Evolutionary conservation across 2,113 vertebrate genomes (phyloP), one percentile per base, ranked within the genome.

Genomic region (Azemiops feae): DNA sequence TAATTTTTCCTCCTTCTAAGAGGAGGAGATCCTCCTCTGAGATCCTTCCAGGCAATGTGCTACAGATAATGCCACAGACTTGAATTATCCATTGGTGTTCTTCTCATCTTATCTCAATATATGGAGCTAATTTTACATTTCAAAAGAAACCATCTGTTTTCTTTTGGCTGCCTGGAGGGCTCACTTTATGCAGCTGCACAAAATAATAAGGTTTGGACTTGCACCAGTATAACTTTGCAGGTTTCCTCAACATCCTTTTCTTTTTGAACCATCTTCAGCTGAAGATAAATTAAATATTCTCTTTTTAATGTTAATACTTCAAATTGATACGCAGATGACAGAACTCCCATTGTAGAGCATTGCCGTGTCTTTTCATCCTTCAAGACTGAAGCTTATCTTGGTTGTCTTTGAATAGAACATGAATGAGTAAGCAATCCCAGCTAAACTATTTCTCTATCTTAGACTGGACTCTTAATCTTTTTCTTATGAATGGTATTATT

Each of bases 61-160:
- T 85, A 12, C 39, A 88, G 74, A 54, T 74, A 34, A 85, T 54
- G 92, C 50, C 92, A 95, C 87, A 91, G 94, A 94, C 87, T 45
- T 91, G 34, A 57, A 23, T 25, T 60, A 30, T 88, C 69, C 64
- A n/a, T 87, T 93, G 89, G 74, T 53, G 74, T 64, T 86, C 88
- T 96, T 95, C 10, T 39, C 47, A 6, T 87, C 91, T 23, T 94
- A 95, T 85, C 93, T 39, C 96, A 57, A 93, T 95, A 93, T 25
- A 89, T 92, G 55, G 55, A 91, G 92, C 52, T 27, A 94, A 91
- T 95, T 94, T 95, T 89, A 88, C 45, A 60, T 96, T 94, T 95
- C 93, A 94, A 89, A 94, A 95, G 69, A 93, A 12, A 95, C 85
- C 47, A 93, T 93, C 94, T 96, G 92, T 93, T 96, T 96, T 91